Evolutionary conservation across 2,888 invertebrate genomes (phyloP).

Genomic region (Pandemis cinnamomeana): DNA sequence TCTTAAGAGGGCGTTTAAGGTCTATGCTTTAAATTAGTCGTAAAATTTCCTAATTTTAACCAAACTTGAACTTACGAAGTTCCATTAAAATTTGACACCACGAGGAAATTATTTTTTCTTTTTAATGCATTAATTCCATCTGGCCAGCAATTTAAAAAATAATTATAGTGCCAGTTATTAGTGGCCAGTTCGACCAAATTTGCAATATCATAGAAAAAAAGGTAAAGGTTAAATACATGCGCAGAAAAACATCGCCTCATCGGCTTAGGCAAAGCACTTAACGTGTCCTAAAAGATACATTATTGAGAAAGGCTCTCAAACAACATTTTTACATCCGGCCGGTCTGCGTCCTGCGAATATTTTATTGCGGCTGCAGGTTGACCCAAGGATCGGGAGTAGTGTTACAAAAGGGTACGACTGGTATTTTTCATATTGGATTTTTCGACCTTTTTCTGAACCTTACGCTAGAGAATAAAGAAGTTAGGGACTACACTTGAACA

Average conservation of each 20-base stretch:
- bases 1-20: too few species aligned
- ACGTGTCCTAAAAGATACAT: conserved; percentile 77
- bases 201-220: neutral
- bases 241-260: conserved; percentile 37
- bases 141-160: neutral
- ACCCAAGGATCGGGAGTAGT: conserved; percentile 68
- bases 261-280: conserved; percentile 68
- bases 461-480: neutral
- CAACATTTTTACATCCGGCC: conserved; percentile 81
- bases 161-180: neutral
- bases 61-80: too few species aligned
- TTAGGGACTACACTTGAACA: neutral
- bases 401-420: conserved; percentile 50
- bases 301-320: conserved; percentile 78
- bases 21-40: too few species aligned
- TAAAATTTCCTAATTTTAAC: too few species aligned
- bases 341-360: conserved; percentile 73
- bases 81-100: neutral
- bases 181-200: neutral
- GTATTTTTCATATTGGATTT: conserved; percentile 9
- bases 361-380: conserved; percentile 80
- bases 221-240: neutral
- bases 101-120: too few species aligned
- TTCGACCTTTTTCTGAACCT: neutral
- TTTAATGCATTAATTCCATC: neutral